These are phyloP conservation scores for Prietella phreatophila DNA, from an alignment of 2,113 vertebrate species.

Conservation along the genomic window DNA sequence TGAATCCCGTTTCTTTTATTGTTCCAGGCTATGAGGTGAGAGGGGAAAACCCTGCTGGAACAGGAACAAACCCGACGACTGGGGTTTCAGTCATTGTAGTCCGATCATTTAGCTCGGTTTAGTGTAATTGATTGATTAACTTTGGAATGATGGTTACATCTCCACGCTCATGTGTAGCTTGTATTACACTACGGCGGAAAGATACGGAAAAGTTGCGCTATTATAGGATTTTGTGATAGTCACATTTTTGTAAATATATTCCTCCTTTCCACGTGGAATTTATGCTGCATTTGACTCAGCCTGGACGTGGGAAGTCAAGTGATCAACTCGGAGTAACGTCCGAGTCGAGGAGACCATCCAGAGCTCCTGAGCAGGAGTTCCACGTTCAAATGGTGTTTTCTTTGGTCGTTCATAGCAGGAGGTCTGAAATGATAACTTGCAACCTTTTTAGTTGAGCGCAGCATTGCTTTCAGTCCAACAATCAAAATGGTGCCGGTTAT, in stretches of 20 bases:
- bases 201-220: too few species aligned
- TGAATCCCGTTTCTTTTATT: neutral
- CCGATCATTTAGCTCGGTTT: neutral
- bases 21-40: neutral
- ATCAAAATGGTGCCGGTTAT: neutral
- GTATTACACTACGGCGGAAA: too few species aligned
- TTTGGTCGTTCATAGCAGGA: neutral
- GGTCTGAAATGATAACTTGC: neutral
- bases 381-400: neutral
- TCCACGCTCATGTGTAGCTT: neutral
- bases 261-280: too few species aligned
- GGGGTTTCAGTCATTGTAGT: neutral
- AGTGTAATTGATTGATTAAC: neutral
- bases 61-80: neutral
- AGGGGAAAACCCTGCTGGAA: neutral
- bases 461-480: neutral
- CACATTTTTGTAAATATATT: too few species aligned
- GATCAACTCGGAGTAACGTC: neutral
- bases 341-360: neutral
- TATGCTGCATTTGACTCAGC: neutral
- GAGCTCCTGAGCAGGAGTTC: neutral
- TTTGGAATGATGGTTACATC: neutral
- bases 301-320: neutral
- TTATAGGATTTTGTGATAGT: too few species aligned
- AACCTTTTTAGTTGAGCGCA: neutral